Conservation (phyloP, 2,797 vertebrate species). For the Xiphorhynchus erythropygius region DNA sequence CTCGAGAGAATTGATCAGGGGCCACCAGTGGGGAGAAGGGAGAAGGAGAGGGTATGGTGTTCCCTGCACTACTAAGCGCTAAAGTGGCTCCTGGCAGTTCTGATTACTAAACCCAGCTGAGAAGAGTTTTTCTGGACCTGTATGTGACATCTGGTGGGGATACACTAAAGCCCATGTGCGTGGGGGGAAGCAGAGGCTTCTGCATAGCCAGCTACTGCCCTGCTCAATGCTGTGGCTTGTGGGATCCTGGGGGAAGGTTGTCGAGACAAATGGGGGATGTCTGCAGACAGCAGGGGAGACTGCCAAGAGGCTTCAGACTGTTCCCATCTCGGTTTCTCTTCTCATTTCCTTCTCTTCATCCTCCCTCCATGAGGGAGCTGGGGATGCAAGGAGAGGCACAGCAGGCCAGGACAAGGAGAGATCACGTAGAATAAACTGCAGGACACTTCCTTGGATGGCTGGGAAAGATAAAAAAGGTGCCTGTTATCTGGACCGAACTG, state of each 20-base stretch:
- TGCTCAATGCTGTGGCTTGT: neutral
- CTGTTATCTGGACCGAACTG: neutral
- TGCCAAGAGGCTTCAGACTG: neutral
- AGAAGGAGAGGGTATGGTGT: neutral
- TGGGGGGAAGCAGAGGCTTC: neutral
- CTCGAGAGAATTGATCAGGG: neutral
- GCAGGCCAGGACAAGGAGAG: neutral
- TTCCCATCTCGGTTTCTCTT: neutral
- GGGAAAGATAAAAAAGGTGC: neutral
- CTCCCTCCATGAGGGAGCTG: neutral
- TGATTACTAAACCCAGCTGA: neutral
- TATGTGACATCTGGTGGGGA: neutral
- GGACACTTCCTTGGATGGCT: neutral
- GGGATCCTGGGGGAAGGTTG: neutral
- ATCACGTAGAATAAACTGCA: neutral
- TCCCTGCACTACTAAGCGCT: neutral
- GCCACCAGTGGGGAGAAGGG: neutral
- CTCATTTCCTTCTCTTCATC: neutral
- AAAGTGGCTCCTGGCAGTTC: neutral
- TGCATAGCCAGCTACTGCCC: neutral
- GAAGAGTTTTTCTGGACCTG: neutral
- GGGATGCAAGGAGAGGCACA: neutral
- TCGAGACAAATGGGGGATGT: neutral
- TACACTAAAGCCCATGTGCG: accelerated
- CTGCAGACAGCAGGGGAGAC: neutral